Conservation (phyloP, 2,113 vertebrate genomes). For the Erythrolamprus reginae region DNA sequence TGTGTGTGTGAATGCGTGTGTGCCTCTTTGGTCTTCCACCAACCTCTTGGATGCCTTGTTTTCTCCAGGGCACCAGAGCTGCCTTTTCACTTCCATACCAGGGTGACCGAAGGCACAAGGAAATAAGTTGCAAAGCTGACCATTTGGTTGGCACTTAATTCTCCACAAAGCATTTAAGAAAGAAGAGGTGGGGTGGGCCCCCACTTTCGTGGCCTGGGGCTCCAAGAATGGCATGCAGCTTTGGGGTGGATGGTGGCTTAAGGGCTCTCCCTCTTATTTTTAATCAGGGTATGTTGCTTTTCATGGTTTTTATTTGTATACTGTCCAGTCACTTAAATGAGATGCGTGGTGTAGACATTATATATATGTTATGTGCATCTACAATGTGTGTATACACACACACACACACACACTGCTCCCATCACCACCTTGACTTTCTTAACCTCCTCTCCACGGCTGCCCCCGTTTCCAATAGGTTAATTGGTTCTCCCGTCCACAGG, state of each 20-base stretch:
- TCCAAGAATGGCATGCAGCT: background rate
- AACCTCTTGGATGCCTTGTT: conserved; percentile 16
- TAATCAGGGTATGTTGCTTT: background rate
- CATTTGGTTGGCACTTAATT: background rate
- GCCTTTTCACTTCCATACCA: background rate
- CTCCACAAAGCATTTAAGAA: background rate
- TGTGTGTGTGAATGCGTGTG: background rate
- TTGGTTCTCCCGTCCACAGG: background rate
- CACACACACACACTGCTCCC: background rate
- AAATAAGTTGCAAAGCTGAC: background rate
- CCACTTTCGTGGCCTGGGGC: background rate
- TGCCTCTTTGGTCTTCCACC: background rate
- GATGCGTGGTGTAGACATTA: background rate
- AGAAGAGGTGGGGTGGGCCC: background rate
- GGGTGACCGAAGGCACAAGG: no score
- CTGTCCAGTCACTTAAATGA: background rate
- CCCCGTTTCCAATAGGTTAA: background rate
- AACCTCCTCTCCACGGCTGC: background rate
- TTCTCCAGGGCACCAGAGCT: background rate
- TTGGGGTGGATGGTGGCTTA: background rate
- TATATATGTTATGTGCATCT: no score
- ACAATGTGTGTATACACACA: background rate
- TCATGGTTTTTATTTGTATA: background rate
- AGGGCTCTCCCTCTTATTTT: background rate
- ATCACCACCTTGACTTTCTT: background rate